These are phyloP conservation scores for Falcunculus frontatus DNA, from an alignment of 2,113 vertebrate species.

Conservation along the genomic window DNA sequence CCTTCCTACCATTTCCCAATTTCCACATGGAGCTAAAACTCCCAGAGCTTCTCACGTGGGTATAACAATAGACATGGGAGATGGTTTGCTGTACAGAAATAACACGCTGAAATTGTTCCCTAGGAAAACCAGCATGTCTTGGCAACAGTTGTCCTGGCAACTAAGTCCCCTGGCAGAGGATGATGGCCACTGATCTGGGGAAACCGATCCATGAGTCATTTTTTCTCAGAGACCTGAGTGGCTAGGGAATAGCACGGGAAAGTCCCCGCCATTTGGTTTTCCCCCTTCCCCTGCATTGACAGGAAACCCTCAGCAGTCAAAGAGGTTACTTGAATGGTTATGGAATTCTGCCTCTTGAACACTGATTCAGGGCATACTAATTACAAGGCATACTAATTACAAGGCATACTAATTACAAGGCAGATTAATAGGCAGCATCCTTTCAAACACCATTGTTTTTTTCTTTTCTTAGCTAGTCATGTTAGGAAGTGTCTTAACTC, in stretches of 20 bases:
- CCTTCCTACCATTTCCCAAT: background rate
- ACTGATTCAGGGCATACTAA: background rate
- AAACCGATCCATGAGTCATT: accelerated
- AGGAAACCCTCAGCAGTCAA: background rate
- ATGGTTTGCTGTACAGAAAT: background rate
- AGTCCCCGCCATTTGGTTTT: background rate
- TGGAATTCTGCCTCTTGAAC: background rate
- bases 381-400: background rate
- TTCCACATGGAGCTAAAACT: background rate
- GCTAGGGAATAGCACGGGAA: background rate
- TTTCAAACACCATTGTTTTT: background rate
- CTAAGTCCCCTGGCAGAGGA: background rate
- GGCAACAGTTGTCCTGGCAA: slow-evolving; percentile 51
- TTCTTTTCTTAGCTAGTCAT: background rate
- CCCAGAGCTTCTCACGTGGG: background rate
- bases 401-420: background rate
- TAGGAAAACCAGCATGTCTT: background rate
- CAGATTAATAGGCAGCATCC: background rate
- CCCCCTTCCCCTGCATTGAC: accelerated
- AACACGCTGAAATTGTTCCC: background rate
- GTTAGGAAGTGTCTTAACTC: background rate
- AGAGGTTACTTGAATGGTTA: background rate
- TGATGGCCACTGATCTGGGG: background rate
- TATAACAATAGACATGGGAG: background rate
- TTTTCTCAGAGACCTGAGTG: background rate